Evolutionary conservation across 1,140 invertebrate species (phyloP).

Genomic region (Araneus ventricosus): DNA sequence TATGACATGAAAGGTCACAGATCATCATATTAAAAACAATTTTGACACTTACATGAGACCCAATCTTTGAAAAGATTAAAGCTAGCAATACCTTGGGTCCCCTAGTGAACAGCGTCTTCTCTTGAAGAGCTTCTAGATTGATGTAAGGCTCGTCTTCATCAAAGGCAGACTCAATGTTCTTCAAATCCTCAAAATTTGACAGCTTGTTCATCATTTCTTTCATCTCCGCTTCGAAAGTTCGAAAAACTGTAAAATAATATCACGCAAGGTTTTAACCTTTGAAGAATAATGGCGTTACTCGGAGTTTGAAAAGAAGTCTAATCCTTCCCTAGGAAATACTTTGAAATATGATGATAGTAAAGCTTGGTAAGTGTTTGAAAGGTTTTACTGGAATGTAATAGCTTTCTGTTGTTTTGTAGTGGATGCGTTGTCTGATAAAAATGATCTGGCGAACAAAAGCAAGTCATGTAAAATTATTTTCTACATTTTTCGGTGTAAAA

Average conservation of each 20-base stretch:
- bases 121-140: slow-evolving; percentile 63
- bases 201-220: slow-evolving; percentile 58
- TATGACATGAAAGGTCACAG: too few relatives aligned
- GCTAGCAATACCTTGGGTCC: slow-evolving; percentile 60
- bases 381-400: neutral
- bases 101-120: slow-evolving; percentile 60
- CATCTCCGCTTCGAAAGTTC: slow-evolving; percentile 61
- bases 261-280: neutral
- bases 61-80: neutral
- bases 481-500: too few relatives aligned
- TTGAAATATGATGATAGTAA: neutral
- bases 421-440: neutral
- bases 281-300: neutral
- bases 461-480: too few relatives aligned
- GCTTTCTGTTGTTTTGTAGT: neutral
- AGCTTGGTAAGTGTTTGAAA: neutral
- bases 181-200: slow-evolving; percentile 58
- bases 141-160: slow-evolving; percentile 62
- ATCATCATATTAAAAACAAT: neutral
- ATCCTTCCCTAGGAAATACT: neutral
- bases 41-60: neutral
- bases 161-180: slow-evolving; percentile 51
- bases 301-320: neutral
- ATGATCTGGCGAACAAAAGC: neutral
- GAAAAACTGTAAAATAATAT: slow-evolving; percentile 45